These are phyloP conservation scores for Squalus acanthias DNA, from an alignment of 2,797 vertebrate genomes.

Conservation along the genomic window DNA sequence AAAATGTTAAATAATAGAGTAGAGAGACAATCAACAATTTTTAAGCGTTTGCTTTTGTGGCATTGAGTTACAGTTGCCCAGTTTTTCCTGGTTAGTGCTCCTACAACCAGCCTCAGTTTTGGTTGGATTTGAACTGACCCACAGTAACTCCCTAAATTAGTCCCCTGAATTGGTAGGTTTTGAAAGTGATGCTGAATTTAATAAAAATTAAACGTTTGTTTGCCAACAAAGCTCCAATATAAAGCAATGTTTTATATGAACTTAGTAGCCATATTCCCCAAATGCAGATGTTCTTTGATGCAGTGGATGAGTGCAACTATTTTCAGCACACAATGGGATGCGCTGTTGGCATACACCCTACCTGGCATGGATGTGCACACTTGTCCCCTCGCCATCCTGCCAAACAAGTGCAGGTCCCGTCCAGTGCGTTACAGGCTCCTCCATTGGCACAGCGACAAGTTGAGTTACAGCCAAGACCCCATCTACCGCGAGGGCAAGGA, in stretches of 20 bases:
- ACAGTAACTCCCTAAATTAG: background rate
- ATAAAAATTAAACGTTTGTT: background rate
- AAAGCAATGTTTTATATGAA: background rate
- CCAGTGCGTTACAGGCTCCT: conserved; percentile 78
- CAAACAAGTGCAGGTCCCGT: conserved; percentile 80
- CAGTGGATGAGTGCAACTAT: background rate
- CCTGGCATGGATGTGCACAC: conserved; percentile 80
- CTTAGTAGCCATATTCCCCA: background rate
- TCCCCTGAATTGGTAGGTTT: background rate
- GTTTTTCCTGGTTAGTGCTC: background rate
- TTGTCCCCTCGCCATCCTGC: conserved; percentile 84
- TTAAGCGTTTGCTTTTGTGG: background rate
- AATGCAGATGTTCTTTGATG: background rate
- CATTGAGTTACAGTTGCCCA: background rate
- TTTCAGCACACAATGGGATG: background rate
- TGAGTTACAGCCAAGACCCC: conserved; percentile 85
- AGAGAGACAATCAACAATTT: background rate
- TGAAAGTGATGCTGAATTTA: background rate
- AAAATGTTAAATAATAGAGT: background rate
- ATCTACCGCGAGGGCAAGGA: conserved; percentile 83
- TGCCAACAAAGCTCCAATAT: background rate
- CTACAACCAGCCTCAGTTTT: background rate
- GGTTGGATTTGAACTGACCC: background rate
- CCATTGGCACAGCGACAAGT: conserved; percentile 80
- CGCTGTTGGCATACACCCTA: conserved; percentile 47